Percentiles rank a stretch among this genome's conserved stretches.
phyloP scores from a whole-genome alignment of 2,113 vertebrate genomes.

The Cyanocitta stelleri region DNA sequence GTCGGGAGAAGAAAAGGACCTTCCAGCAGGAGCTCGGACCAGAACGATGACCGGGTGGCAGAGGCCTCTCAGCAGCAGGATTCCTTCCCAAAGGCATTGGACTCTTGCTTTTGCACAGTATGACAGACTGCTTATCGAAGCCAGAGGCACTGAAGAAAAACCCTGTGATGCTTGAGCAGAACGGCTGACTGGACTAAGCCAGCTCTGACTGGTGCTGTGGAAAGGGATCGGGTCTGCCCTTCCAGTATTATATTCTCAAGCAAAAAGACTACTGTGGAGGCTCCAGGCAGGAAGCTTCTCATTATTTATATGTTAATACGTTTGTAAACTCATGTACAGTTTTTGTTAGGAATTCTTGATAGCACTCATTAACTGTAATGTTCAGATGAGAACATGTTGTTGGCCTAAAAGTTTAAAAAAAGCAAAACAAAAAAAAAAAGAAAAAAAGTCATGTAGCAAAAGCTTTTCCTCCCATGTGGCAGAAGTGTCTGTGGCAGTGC shows the following conservation, averaged over 20 bases:
- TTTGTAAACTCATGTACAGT: constrained; percentile 86
- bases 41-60: constrained; percentile 79
- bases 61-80: constrained; percentile 43
- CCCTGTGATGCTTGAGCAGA: constrained; percentile 59
- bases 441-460: constrained; percentile 38
- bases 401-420: constrained; percentile 33
- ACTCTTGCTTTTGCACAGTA: constrained; percentile 64
- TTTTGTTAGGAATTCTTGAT: constrained; percentile 72
- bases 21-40: constrained; percentile 91
- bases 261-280: constrained; percentile 72
- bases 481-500: constrained; percentile 23
- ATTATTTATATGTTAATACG: constrained; percentile 86
- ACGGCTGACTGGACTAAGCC: constrained; percentile 48
- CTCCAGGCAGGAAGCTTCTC: constrained; percentile 72
- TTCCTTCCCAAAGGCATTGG: constrained; percentile 50
- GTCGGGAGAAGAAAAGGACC: constrained; percentile 90
- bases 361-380: constrained; percentile 72
- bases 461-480: constrained; percentile 47
- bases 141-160: constrained; percentile 65
- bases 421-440: not conserved
- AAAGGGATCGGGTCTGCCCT: constrained; percentile 56
- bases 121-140: constrained; percentile 62
- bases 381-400: constrained; percentile 51
- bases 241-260: constrained; percentile 66
- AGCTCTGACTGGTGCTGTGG: constrained; percentile 46